Evolutionary conservation across 2,113 vertebrate species (phyloP), one percentile per base, ranked within the genome.

Genomic region (Machaerirhynchus nigripectus): DNA sequence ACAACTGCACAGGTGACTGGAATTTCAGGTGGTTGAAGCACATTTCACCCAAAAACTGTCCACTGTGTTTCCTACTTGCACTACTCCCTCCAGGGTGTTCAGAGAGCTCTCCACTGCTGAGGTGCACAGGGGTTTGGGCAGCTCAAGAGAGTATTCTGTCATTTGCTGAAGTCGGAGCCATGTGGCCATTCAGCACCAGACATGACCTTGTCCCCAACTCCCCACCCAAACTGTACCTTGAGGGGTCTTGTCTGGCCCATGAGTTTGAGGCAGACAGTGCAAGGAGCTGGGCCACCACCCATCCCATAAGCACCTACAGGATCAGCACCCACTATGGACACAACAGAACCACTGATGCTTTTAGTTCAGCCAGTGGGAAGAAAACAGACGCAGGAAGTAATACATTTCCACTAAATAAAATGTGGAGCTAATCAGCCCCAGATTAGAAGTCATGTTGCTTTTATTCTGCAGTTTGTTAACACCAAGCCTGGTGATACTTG

Each of bases 181-280:
- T 2, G 35, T 3, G 35, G 47, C 40, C 35, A 3, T 31, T 65
- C 56, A 57, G 84, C 57, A 61, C 8, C 22, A 71, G 61, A 31
- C 37, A 26, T 9, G 35, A 21, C 2, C 12, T 12, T 27, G 53
- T 39, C 44, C n/a, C 53, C 64, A 79, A 0, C 16, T 73, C 8
- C 30, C 23, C 31, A 10, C 8, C 21, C 17, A 17, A 64, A 9
- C 13, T 12, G 69, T n/a, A 35, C 18, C 30, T 65, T 3, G 6
- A 37, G 30, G 37, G 50, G 9, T 3, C 61, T 7, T 35, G 31
- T 7, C 65, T 15, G 73, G 26, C 37, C n/a, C 24, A 1, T 22
- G 2, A 53, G 14, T 2, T 35, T 3, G 3, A 37, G 2, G 33
- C 18, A 61, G 53, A 46, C 27, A 49, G 31, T 1, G 31, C 17